Conservation (phyloP, 2,888 invertebrate genomes). For the Ophion slaviceki region DNA sequence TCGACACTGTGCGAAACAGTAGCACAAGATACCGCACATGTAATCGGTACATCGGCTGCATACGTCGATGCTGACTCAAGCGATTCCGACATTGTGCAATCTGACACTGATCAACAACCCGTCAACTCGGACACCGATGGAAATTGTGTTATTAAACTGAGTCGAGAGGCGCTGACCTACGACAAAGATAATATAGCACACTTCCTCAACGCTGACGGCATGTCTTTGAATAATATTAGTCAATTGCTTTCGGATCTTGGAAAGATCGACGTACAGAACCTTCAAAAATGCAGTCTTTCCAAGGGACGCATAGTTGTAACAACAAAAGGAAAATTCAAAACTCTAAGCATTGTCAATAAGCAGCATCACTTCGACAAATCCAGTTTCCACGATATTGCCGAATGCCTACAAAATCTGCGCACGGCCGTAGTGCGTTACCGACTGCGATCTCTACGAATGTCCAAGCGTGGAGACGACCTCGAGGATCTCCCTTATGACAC, state of each 20-base stretch:
- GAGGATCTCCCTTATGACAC: conserved; percentile 13
- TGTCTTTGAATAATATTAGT: not conserved
- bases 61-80: conserved; percentile 13
- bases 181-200: not conserved
- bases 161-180: not conserved
- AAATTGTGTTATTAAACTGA: not conserved
- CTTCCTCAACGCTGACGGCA: not conserved
- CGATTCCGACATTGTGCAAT: not conserved
- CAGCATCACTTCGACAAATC: conserved; percentile 13
- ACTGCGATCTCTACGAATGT: conserved; percentile 27
- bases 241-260: not conserved
- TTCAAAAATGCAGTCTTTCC: not conserved
- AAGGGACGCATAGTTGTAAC: conserved; percentile 22
- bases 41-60: not conserved
- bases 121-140: too few relatives aligned
- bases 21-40: too few relatives aligned
- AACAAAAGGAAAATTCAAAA: conserved; percentile 19
- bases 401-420: conserved; percentile 1
- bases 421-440: not conserved
- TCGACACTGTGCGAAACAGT: too few relatives aligned
- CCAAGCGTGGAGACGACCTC: conserved; percentile 25
- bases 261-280: not conserved
- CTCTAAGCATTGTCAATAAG: conserved; percentile 21
- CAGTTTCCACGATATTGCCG: not conserved
- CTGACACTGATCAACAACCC: too few relatives aligned